phyloP scores from a whole-genome alignment of 2,888 invertebrate species.

The Polyommatus iphigenia region DNA sequence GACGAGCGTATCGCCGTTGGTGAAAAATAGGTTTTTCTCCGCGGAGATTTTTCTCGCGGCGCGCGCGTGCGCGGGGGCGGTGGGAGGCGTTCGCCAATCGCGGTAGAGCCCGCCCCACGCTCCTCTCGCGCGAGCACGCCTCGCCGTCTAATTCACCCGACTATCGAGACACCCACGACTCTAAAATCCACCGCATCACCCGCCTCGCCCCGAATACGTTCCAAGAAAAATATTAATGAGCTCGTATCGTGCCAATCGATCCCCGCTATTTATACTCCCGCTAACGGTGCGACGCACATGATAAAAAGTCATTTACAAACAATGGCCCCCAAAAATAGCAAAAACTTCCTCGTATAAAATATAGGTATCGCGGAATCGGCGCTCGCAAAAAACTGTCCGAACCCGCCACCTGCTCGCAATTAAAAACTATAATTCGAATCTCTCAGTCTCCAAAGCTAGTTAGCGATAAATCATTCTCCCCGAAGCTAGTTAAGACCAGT shows the following conservation, averaged over 20 bases:
- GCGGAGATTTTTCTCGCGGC: constrained; percentile 66
- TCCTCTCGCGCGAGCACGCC: constrained; percentile 56
- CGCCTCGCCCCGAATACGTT: constrained; percentile 35
- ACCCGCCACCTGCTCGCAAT: not conserved
- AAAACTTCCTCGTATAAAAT: not conserved
- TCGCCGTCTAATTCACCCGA: constrained; percentile 46
- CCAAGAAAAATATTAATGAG: constrained; percentile 32
- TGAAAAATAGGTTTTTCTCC: constrained; percentile 61
- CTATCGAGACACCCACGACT: constrained; percentile 46
- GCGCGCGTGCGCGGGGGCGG: constrained; percentile 75
- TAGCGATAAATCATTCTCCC: not conserved
- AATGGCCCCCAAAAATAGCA: not conserved
- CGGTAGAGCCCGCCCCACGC: constrained; percentile 69
- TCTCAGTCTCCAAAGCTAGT: constrained; percentile 3
- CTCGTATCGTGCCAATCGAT: constrained; percentile 27
- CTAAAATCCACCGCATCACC: constrained; percentile 36
- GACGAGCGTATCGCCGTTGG: constrained; percentile 53
- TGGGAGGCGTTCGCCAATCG: constrained; percentile 80
- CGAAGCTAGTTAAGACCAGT: constrained; percentile 5
- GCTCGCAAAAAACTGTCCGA: not conserved
- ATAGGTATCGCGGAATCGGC: not conserved
- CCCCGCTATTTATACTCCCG: constrained; percentile 13
- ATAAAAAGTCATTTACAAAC: not conserved
- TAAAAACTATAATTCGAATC: constrained; percentile 3
- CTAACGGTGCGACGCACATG: not conserved